Evolutionary conservation across 2,888 invertebrate species (phyloP).

Genomic region (Phortica magna): DNA sequence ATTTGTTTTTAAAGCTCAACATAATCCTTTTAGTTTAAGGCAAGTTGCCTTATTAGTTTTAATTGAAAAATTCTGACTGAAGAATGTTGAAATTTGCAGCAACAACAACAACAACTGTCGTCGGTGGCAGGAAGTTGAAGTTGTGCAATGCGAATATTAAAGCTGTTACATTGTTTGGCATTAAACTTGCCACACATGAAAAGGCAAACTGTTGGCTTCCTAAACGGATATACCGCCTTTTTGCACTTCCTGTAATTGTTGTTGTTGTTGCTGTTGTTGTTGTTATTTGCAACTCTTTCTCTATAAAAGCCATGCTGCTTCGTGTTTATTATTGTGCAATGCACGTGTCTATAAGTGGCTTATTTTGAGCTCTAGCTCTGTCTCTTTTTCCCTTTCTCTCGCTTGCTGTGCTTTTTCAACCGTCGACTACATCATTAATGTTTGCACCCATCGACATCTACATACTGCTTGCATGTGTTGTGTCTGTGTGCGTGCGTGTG

Average conservation of each 20-base stretch:
- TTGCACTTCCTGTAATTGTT: slow-evolving; percentile 36
- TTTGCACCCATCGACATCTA: too few species aligned
- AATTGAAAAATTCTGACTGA: neutral
- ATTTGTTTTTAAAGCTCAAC: neutral
- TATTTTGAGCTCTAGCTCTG: neutral
- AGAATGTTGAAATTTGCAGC: too few species aligned
- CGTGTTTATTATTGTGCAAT: slow-evolving; percentile 42
- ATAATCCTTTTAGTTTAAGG: neutral
- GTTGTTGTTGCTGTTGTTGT: slow-evolving; percentile 14
- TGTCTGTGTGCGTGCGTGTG: neutral
- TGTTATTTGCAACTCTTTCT: neutral
- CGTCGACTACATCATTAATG: neutral
- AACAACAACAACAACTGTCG: too few species aligned
- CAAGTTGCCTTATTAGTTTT: neutral
- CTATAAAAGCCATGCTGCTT: slow-evolving; percentile 48
- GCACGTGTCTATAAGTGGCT: slow-evolving; percentile 6
- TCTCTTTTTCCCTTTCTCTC: neutral
- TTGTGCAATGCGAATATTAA: too few species aligned
- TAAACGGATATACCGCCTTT: slow-evolving; percentile 69
- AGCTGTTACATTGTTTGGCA: neutral
- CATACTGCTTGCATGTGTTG: neutral
- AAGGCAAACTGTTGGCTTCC: slow-evolving; percentile 67
- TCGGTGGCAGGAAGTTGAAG: too few species aligned
- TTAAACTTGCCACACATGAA: neutral
- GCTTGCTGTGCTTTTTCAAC: slow-evolving; percentile 4